These are phyloP conservation scores for Catharus ustulatus DNA, from an alignment of 2,797 vertebrate species.

Conservation along the genomic window DNA sequence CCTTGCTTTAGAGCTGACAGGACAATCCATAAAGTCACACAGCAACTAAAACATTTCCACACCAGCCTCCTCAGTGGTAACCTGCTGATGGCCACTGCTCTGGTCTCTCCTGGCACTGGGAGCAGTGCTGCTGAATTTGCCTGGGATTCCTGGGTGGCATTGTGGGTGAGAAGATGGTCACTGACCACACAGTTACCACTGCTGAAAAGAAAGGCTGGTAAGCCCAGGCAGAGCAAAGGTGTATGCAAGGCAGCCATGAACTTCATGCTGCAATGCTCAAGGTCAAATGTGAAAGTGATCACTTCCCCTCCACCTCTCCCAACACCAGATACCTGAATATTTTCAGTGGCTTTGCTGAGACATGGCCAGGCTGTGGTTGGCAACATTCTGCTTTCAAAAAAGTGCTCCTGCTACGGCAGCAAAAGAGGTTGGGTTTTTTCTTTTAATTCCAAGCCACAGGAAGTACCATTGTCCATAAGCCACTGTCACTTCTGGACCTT, in stretches of 20 bases:
- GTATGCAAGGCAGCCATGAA: neutral
- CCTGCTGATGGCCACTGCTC: neutral
- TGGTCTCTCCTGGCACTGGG: neutral
- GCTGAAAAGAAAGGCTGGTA: neutral
- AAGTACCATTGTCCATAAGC: neutral
- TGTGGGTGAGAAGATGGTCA: neutral
- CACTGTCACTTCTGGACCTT: neutral
- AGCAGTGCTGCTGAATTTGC: neutral
- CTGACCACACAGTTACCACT: neutral
- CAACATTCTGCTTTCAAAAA: neutral
- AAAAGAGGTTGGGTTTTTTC: neutral
- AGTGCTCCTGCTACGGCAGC: neutral
- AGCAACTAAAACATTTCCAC: neutral
- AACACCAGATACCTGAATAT: neutral
- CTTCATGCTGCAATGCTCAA: neutral
- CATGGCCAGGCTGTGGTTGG: neutral
- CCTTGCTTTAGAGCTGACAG: constrained; percentile 52
- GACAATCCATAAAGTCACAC: constrained; percentile 24
- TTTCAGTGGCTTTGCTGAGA: neutral
- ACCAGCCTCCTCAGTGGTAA: neutral
- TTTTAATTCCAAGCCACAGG: neutral
- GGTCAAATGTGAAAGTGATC: neutral
- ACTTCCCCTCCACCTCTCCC: neutral
- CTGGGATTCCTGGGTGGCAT: neutral
- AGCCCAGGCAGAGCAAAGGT: neutral